Evolutionary conservation across 2,113 vertebrate species (phyloP), one percentile per base, ranked within the genome.

Genomic region (Oceanodroma tethys): DNA sequence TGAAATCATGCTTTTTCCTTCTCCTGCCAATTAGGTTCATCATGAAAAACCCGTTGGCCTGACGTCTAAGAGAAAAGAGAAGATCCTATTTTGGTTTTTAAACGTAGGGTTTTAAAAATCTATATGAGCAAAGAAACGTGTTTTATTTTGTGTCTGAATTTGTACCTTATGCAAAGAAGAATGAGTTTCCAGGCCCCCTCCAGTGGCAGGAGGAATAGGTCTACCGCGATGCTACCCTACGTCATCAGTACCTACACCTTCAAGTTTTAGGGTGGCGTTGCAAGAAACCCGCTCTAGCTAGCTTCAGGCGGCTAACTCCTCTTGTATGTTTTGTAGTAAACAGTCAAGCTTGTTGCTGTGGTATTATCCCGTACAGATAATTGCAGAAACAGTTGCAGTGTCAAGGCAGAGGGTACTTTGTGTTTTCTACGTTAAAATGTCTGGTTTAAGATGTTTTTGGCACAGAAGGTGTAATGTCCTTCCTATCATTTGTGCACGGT

Each of bases 1-100:
- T 97, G 93, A 98, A 98, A 97, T 95, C 88, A 83, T 95, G 81
- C 88, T 94, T 94, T 90, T 72, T 91, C 42, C 80, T 72, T 94
- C 71, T 91, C 20, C 73, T 98, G 76, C 91, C 95, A 95, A 81
- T 97, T 98, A 97, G 80, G 58, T 62, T 90, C 94, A 83, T 96
- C 56, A 47, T 88, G 94, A 94, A 97, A 97, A 94, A 81, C 65
- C 40, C 38, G 32, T 78, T 97, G 93, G 75, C 48, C 79, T 97
- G 83, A 81, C 30, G 32, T 85, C 58, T 93, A 85, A 92, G 90
- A 88, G 86, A 91, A 94, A 90, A 97, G 79, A 96, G 42, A 95
- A 94, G 59, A 88, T 78, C 81, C 92, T 95, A 79, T 92, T 76
- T 58, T 95, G 67, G 6, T 84, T 81, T 85, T 94, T 67, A 94